phyloP scores from a whole-genome alignment of 2,797 vertebrate species.

The Calcarius lapponicus region DNA sequence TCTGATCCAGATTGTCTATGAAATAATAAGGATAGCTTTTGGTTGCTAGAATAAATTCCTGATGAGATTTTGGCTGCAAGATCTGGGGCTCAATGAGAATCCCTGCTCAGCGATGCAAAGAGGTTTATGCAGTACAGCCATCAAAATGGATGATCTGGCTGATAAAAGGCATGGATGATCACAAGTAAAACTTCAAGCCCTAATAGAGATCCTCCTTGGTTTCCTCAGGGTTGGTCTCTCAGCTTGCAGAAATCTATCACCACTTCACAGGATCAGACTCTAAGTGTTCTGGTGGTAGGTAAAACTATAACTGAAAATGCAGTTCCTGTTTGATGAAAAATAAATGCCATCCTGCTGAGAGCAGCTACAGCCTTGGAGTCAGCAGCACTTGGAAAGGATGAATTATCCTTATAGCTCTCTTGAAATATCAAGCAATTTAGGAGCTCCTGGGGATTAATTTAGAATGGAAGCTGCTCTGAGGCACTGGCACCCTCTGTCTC shows the following conservation, averaged over 20 bases:
- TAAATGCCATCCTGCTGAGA: neutral
- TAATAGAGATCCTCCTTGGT: neutral
- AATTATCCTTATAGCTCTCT: neutral
- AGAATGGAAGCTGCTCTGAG: neutral
- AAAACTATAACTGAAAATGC: neutral
- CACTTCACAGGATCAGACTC: neutral
- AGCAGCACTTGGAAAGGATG: neutral
- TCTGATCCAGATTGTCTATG: conserved; percentile 9
- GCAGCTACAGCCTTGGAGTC: neutral
- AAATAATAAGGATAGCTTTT: neutral
- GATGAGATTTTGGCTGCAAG: neutral
- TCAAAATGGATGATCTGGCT: neutral
- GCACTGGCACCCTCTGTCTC: neutral
- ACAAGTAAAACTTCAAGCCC: neutral
- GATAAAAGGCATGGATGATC: neutral
- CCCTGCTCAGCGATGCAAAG: neutral
- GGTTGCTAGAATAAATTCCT: neutral
- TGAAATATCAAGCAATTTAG: neutral
- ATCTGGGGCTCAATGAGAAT: neutral
- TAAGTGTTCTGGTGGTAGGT: neutral
- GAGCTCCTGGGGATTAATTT: neutral
- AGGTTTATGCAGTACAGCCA: neutral
- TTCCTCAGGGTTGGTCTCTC: neutral
- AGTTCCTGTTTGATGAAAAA: neutral
- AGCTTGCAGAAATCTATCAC: neutral